Evolutionary conservation across 1,140 invertebrate genomes (phyloP).

Genomic region (Tribolium madens): DNA sequence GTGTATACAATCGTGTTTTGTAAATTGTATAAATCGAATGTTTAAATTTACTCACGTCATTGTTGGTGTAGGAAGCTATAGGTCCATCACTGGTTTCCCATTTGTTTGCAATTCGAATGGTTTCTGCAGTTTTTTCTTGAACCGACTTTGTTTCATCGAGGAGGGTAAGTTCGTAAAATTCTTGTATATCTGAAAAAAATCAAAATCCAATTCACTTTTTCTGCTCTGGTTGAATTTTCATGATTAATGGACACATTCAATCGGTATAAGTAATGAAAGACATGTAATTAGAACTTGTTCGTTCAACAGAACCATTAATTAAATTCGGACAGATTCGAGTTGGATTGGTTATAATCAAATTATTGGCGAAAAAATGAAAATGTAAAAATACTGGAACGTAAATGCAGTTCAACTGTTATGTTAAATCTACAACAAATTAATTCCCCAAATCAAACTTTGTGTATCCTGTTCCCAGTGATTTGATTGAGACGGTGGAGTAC

Average conservation of each 20-base stretch:
- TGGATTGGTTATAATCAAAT: not conserved
- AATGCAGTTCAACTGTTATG: not conserved
- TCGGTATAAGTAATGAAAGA: not conserved
- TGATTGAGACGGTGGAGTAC: not conserved
- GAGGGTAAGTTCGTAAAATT: conserved; percentile 97
- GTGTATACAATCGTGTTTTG: not conserved
- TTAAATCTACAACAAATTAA: conserved; percentile 4
- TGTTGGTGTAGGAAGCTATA: conserved; percentile 72
- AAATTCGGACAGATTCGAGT: not conserved
- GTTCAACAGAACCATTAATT: conserved; percentile 12
- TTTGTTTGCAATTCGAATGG: conserved; percentile 94
- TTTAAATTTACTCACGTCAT: conserved; percentile 71
- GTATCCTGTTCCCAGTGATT: not conserved
- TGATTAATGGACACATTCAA: conserved; percentile 7
- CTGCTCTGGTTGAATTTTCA: not conserved
- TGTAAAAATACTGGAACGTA: not conserved
- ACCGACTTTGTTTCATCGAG: conserved; percentile 95
- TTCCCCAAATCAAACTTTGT: not conserved
- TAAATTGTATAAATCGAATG: not conserved
- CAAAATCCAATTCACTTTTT: conserved; percentile 4
- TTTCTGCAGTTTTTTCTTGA: conserved; percentile 96
- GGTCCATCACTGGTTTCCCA: conserved; percentile 86
- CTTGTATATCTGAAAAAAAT: conserved; percentile 93
- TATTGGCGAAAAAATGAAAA: not conserved
- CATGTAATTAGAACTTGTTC: conserved; percentile 18